Base-by-base conservation (phyloP, 2,888 invertebrate species). In the Trisateles emortualis region DNA sequence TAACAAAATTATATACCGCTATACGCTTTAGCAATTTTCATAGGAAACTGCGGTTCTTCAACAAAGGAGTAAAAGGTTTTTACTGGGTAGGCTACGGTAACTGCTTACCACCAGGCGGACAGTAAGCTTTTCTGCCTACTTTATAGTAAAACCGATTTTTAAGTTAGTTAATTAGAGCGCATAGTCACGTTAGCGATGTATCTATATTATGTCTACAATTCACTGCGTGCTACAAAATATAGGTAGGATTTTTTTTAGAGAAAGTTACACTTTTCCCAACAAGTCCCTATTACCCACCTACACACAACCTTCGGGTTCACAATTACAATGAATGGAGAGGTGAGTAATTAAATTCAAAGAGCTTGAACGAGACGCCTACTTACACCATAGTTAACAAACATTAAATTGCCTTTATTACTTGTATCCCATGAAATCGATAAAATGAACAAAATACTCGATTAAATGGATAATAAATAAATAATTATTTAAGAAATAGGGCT, bases 251-350 rank as follows among this genome's bases (percentile, higher is more conserved):
- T 35, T 40, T 57, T 59, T 24, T 24, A 13, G 59, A 46, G 62
- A 69, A 69, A 62, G 59, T 65, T 54, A 24, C 42, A 22, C 5
- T 51, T 55, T 52, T 48, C 41, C 36, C 52, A 65, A 55, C 69
- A 29, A 62, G 48, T 44, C 45, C 41, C 49, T 44, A 54, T 46
- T 43, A 60, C 50, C n/a, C 26, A 17, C 67, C 69, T 62, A 67
- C 67, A 55, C 61, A 47, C n/a, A 43, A 32, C 62, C 53, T 55
- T 65, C 69, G 52, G 29, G 24, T 19, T 29, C 45, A 51, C 17
- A 6, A 4, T 54, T 45, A 43, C 46, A 36, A 35, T 48, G 59
- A 54, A 45, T 29, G 57, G 43, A 40, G 49, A 33, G 22, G 38
- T 13, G 22, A 19, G 19, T 26, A 44, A 52, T 50, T 43, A 41